Conservation (phyloP, 2,797 vertebrate species). For the Sarcoramphus papa region DNA sequence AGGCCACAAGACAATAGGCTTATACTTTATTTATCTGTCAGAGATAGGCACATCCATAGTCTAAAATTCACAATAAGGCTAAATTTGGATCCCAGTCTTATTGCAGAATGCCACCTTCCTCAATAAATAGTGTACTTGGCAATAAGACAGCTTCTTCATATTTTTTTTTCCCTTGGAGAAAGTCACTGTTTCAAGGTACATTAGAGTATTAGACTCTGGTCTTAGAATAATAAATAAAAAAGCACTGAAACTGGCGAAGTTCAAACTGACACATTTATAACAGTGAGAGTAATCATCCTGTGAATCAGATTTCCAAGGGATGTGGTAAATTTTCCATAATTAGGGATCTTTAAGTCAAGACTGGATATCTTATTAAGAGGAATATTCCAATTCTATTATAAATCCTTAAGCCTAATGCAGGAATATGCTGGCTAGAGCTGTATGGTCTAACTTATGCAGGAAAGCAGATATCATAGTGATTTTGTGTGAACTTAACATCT, state of each 20-base stretch:
- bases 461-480: not conserved
- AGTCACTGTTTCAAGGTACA: not conserved
- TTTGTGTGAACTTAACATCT: not conserved
- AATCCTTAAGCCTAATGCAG: not conserved
- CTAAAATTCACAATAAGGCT: not conserved
- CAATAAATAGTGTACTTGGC: not conserved
- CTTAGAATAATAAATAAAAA: not conserved
- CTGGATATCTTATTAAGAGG: not conserved
- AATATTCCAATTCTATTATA: not conserved
- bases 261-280: not conserved
- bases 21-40: not conserved
- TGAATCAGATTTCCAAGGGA: not conserved
- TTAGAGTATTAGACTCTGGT: not conserved
- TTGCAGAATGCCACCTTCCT: not conserved
- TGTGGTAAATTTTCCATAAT: constrained; percentile 2
- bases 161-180: not conserved
- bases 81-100: not conserved
- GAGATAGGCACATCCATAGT: not conserved
- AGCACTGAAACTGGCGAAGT: not conserved
- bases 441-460: not conserved
- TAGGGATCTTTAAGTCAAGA: not conserved
- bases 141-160: not conserved
- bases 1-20: not conserved
- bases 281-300: not conserved
- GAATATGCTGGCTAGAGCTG: not conserved